Evolutionary conservation across 2,113 vertebrate species (phyloP).

Genomic region (Labeo catla): DNA sequence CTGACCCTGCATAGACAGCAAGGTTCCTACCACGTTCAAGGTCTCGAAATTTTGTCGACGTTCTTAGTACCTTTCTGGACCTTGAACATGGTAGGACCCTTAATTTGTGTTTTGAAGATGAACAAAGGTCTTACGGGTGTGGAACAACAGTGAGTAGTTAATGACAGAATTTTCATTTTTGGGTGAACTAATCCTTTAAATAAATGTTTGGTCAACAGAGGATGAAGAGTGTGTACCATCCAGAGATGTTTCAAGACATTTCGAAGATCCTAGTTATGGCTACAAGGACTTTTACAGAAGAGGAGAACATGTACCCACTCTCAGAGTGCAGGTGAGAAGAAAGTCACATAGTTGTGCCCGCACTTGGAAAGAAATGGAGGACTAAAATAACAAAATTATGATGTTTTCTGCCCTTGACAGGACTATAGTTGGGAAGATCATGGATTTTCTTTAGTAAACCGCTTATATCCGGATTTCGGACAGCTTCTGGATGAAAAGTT

Average conservation of each 20-base stretch:
- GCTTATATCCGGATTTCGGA: conserved; percentile 96
- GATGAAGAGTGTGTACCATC: conserved; percentile 87
- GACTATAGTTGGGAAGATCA: conserved; percentile 99
- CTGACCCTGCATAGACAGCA: too few relatives aligned
- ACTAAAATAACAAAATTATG: neutral
- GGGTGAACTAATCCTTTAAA: too few relatives aligned
- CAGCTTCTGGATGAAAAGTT: conserved; percentile 98
- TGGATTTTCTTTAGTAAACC: conserved; percentile 95
- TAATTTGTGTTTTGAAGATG: too few relatives aligned
- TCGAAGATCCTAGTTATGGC: conserved; percentile 96
- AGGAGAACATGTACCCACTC: conserved; percentile 94
- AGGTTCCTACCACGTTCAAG: too few relatives aligned
- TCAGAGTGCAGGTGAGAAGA: conserved; percentile 90
- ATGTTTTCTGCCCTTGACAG: conserved; percentile 67
- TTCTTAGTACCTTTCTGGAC: too few relatives aligned
- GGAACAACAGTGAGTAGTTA: too few relatives aligned
- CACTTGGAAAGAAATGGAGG: neutral
- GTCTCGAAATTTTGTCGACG: too few relatives aligned
- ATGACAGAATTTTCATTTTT: too few relatives aligned
- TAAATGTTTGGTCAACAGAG: conserved; percentile 67
- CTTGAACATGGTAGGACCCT: too few relatives aligned
- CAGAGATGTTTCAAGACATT: conserved; percentile 92
- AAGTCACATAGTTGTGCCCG: neutral
- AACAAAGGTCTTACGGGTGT: too few relatives aligned
- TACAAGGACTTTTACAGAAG: conserved; percentile 97